Evolutionary conservation across 1,140 invertebrate genomes (phyloP).

Genomic region (Matsumurasca onukii): DNA sequence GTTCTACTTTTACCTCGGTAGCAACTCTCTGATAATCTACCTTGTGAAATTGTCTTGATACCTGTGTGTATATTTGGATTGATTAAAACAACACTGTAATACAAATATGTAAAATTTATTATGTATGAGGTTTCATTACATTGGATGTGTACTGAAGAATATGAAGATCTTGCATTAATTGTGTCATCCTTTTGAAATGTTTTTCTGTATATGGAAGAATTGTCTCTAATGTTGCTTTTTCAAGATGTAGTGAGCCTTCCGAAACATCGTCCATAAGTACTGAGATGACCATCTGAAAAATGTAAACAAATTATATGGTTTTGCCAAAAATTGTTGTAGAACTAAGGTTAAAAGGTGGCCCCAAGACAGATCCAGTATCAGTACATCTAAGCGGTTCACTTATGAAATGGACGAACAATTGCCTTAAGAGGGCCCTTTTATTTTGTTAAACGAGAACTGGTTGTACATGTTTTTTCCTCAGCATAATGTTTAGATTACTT

Average conservation of each 20-base stretch:
- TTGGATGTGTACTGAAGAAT: conserved; percentile 76
- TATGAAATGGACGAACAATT: no score
- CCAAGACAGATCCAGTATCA: background rate
- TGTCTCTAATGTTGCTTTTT: conserved; percentile 67
- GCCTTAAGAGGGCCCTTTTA: background rate
- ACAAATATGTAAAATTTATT: conserved; percentile 22
- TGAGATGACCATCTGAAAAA: conserved; percentile 66
- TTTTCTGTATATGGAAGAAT: conserved; percentile 82
- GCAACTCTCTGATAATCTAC: no score
- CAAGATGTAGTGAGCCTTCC: conserved; percentile 60
- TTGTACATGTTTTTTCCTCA: no score
- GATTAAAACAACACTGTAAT: no score
- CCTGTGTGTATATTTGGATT: no score
- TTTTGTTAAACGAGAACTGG: background rate
- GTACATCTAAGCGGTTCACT: background rate
- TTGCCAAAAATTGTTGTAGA: conserved; percentile 15
- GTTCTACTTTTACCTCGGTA: no score
- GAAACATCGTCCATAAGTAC: conserved; percentile 70
- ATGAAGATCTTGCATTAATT: conserved; percentile 73
- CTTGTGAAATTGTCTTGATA: no score
- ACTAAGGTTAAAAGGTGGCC: background rate
- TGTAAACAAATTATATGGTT: conserved; percentile 33
- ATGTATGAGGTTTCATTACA: conserved; percentile 60
- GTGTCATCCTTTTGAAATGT: conserved; percentile 73
- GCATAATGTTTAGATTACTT: background rate